Conservation (phyloP, 2,113 vertebrate genomes). For the Dicentrarchus labrax region DNA sequence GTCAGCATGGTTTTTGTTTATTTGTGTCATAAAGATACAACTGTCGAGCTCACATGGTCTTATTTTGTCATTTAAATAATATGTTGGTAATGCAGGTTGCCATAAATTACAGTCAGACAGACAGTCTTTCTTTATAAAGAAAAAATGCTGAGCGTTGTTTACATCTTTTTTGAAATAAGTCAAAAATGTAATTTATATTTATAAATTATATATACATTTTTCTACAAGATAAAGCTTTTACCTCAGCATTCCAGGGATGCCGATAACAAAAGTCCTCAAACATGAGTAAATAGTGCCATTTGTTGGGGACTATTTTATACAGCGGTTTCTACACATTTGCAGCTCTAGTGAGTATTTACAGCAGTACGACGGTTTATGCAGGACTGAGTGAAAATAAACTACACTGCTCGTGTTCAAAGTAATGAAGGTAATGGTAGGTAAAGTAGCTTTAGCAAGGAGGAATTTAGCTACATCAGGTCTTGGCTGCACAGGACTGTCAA, state of each 20-base stretch:
- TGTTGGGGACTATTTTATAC: neutral
- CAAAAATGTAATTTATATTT: neutral
- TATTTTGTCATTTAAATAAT: neutral
- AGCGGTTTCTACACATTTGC: neutral
- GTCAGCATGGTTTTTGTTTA: neutral
- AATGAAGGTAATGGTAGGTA: neutral
- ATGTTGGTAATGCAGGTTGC: neutral
- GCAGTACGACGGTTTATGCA: neutral
- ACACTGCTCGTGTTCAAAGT: neutral
- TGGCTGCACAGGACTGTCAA: constrained; percentile 2
- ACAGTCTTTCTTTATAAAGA: neutral
- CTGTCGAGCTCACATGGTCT: neutral
- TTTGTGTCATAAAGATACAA: neutral
- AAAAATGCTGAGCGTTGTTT: neutral
- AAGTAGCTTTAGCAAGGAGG: neutral
- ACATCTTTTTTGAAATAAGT: neutral
- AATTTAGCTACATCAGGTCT: neutral
- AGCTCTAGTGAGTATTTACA: neutral
- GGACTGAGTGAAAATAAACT: constrained; percentile 39
- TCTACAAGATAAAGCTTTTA: neutral
- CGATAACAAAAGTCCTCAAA: neutral
- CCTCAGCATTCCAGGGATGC: neutral
- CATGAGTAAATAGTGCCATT: constrained; percentile 11
- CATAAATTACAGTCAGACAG: neutral
- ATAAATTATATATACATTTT: neutral